These are phyloP conservation scores for Coronaproctus castanopsis DNA, from an alignment of 2,888 invertebrate genomes.

Conservation along the genomic window DNA sequence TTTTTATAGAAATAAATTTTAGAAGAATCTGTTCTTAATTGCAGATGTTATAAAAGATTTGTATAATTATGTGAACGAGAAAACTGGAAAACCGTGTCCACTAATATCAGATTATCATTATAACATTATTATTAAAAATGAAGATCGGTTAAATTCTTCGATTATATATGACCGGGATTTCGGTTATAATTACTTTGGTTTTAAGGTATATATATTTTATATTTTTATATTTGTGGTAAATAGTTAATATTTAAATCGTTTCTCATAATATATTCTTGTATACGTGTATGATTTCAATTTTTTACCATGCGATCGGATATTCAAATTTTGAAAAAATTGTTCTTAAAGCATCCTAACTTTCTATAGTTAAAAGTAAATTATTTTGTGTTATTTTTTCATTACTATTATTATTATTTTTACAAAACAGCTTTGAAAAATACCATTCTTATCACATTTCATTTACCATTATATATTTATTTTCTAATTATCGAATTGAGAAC, in stretches of 20 bases:
- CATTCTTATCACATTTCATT: no score
- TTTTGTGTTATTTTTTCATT: no score
- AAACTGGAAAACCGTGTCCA: slow-evolving; percentile 49
- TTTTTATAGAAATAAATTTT: no score
- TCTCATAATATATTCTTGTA: no score
- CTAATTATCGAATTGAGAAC: no score
- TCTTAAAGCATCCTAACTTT: not conserved
- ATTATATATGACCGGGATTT: slow-evolving; percentile 95
- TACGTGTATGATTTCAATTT: no score
- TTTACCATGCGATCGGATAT: no score
- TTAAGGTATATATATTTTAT: slow-evolving; percentile 36
- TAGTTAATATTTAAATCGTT: no score
- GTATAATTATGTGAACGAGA: slow-evolving; percentile 50
- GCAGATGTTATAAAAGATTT: slow-evolving; percentile 78
- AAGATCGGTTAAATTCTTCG: slow-evolving; percentile 77
- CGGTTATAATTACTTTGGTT: slow-evolving; percentile 96
- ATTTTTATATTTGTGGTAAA: not conserved
- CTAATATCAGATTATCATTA: slow-evolving; percentile 72
- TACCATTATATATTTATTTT: no score
- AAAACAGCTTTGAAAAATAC: not conserved
- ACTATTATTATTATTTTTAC: no score
- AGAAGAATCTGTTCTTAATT: no score
- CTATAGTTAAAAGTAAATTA: not conserved
- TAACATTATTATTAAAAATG: slow-evolving; percentile 60
- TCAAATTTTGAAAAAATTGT: slow-evolving; percentile 1